Percentiles rank a stretch among this genome's conserved stretches.
Evolutionary conservation across 2,797 vertebrate genomes (phyloP).

Genomic region (Sebastolobus alascanus): DNA sequence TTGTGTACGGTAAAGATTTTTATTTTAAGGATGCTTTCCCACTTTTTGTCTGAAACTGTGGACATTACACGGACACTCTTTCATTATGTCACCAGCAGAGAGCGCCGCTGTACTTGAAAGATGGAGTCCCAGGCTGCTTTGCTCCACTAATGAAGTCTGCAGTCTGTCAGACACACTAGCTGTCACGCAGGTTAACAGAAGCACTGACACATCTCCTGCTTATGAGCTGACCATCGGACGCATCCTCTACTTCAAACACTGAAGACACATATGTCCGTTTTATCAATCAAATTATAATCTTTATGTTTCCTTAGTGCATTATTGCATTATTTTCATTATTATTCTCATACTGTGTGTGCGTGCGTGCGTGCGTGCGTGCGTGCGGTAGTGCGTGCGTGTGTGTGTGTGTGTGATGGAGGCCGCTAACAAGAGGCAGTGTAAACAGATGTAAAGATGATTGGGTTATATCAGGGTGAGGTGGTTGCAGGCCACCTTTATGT

Average conservation of each 20-base stretch:
- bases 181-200: conserved; percentile 33
- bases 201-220: conserved; percentile 19
- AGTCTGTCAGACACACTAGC: conserved; percentile 14
- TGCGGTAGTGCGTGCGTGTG: background rate
- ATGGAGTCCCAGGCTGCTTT: background rate
- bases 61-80: background rate
- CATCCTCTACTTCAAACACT: background rate
- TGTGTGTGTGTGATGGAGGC: background rate
- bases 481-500: conserved; percentile 54
- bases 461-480: conserved; percentile 55
- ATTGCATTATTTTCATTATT: background rate
- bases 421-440: conserved; percentile 21
- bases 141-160: conserved; percentile 20
- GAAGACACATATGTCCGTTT: background rate
- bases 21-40: background rate
- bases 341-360: background rate
- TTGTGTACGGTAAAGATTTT: rapidly evolving
- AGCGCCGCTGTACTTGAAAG: conserved; percentile 36
- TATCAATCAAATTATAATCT: background rate
- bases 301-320: background rate
- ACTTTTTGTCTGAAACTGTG: background rate
- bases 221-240: background rate
- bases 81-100: conserved; percentile 66
- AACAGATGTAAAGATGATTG: conserved; percentile 60
- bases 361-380: background rate